phyloP scores from a whole-genome alignment of 2,797 vertebrate species.

The Sebastes ruberrimus region DNA sequence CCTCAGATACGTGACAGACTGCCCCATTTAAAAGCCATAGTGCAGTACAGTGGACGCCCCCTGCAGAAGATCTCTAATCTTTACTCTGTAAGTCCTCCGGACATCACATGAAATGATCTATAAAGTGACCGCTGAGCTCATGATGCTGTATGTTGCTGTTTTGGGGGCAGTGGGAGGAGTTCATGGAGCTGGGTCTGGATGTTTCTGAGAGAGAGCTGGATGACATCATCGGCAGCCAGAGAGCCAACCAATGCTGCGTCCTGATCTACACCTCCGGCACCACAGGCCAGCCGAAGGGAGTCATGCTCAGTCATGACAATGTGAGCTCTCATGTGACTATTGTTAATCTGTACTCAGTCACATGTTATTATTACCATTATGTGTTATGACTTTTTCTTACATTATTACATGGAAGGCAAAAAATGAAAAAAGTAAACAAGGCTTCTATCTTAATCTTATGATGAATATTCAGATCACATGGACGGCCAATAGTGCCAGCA shows the following conservation, averaged over 20 bases:
- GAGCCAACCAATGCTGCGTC: constrained; percentile 87
- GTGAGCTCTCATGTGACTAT: constrained; percentile 65
- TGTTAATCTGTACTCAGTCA: neutral
- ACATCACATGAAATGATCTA: neutral
- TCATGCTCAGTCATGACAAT: constrained; percentile 93
- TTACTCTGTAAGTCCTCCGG: constrained; percentile 79
- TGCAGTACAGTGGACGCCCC: constrained; percentile 82
- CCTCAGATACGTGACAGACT: constrained; percentile 83
- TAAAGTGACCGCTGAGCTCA: constrained; percentile 3
- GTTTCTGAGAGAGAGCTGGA: constrained; percentile 82
- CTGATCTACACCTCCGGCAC: constrained; percentile 92
- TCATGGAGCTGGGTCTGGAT: constrained; percentile 82
- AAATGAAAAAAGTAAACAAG: neutral
- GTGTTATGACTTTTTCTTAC: neutral
- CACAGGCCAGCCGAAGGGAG: constrained; percentile 89
- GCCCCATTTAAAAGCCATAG: constrained; percentile 88
- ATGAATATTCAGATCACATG: constrained; percentile 86
- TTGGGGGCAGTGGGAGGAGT: constrained; percentile 82
- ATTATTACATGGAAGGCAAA: neutral
- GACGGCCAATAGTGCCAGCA: constrained; percentile 85
- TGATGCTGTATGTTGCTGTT: constrained; percentile 28
- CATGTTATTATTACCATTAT: neutral
- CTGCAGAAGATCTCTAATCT: constrained; percentile 74
- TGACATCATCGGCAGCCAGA: constrained; percentile 81
- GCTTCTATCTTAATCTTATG: neutral